phyloP scores from a whole-genome alignment of 2,797 vertebrate genomes.

The Gouania willdenowi region DNA sequence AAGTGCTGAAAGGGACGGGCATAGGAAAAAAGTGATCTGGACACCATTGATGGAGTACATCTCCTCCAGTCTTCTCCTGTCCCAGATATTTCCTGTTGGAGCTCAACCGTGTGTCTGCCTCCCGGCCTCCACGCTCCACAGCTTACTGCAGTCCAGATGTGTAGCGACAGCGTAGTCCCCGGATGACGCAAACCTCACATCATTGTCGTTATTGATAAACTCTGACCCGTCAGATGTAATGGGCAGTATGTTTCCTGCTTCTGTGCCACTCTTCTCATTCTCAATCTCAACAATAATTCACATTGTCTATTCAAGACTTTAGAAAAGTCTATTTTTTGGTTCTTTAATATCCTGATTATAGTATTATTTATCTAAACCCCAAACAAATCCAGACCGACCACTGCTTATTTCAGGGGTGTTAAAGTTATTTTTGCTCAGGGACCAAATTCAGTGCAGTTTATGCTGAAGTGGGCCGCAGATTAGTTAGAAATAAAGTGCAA shows the following conservation, averaged over 20 bases:
- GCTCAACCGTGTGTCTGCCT: constrained; percentile 31
- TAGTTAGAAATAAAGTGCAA: too few species aligned
- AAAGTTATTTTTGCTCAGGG: too few species aligned
- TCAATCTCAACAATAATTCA: too few species aligned
- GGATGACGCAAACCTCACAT: constrained; percentile 7
- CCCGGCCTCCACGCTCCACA: constrained; percentile 41
- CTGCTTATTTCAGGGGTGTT: too few species aligned
- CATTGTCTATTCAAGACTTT: too few species aligned
- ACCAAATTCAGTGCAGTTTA: too few species aligned
- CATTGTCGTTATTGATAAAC: constrained; percentile 38
- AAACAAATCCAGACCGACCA: too few species aligned
- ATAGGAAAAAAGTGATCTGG: constrained; percentile 25
- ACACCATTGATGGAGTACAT: constrained; percentile 31
- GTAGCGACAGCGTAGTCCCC: constrained; percentile 7
- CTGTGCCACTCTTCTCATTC: too few species aligned
- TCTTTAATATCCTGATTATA: too few species aligned
- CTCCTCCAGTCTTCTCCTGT: constrained; percentile 21
- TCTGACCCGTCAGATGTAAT: constrained; percentile 16
- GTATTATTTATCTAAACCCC: too few species aligned
- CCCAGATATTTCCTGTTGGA: constrained; percentile 63
- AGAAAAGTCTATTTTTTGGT: too few species aligned
- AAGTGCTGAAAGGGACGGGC: constrained; percentile 20
- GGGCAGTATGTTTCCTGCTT: constrained; percentile 37
- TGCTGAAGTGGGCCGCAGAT: too few species aligned
- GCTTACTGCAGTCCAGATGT: constrained; percentile 47